Percentiles rank a stretch among this genome's conserved stretches.
Conservation (phyloP, 1,140 invertebrate genomes). For the Drosophila chauvacae region DNA sequence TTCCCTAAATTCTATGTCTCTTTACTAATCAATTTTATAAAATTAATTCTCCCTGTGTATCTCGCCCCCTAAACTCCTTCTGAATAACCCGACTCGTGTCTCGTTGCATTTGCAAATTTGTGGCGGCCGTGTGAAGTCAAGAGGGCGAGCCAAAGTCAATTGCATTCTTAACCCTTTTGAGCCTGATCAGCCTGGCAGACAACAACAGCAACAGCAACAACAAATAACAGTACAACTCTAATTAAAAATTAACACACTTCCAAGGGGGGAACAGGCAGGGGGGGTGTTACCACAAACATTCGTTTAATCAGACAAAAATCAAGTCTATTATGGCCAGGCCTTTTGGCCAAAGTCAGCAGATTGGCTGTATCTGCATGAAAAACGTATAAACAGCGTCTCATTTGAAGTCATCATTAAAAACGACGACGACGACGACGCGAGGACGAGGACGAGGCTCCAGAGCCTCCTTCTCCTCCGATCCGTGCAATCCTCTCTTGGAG, state of each 20-base stretch:
- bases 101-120: conserved; percentile 78
- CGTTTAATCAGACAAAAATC: conserved; percentile 79
- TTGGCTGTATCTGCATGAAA: conserved; percentile 65
- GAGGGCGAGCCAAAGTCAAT: conserved; percentile 82
- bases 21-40: too few species aligned
- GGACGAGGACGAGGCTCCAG: conserved; percentile 33
- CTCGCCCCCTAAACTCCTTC: conserved; percentile 31
- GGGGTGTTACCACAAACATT: conserved; percentile 55
- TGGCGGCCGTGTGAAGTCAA: conserved; percentile 72
- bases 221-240: conserved; percentile 83
- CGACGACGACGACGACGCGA: conserved; percentile 62
- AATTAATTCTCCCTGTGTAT: background rate
- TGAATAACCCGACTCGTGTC: conserved; percentile 55
- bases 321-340: conserved; percentile 74
- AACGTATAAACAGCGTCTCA: conserved; percentile 68
- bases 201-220: conserved; percentile 63
- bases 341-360: conserved; percentile 62
- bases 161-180: conserved; percentile 79
- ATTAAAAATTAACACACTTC: conserved; percentile 81
- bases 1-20: background rate
- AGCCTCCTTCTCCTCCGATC: conserved; percentile 4
- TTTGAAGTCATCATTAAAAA: conserved; percentile 83
- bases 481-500: conserved; percentile 41
- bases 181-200: conserved; percentile 60
- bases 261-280: background rate